Evolutionary conservation across 2,797 vertebrate species (phyloP), one percentile per base, ranked within the genome.

Genomic region (Alauda arvensis): DNA sequence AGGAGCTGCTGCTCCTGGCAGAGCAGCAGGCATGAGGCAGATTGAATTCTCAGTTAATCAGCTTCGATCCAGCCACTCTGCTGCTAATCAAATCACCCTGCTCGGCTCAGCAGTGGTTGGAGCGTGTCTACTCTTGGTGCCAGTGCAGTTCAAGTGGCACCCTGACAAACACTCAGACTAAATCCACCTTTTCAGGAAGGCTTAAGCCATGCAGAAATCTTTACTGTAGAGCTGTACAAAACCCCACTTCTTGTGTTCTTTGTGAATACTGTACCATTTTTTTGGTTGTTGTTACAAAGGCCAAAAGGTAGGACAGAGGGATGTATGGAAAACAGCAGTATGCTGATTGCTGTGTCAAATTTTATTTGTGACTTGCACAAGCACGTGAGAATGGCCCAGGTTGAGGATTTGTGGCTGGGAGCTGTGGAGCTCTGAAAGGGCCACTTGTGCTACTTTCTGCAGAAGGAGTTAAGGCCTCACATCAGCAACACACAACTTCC

Each of bases 401-500:
- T 4, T 60, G 63, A 37, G 60, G 14, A 66, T 75, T 77, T 70
- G 49, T 28, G 49, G 21, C 34, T 69, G 46, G 48, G 26, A 15
- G 31, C 46, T n/a, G 48, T 8, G 10, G 39, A 51, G 34, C 11
- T 85, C 79, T 74, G 43, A 62, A 68, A 49, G 28, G 40, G 56
- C 29, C 8, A 8, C 43, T 90, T 16, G 43, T n/a, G 26, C 69
- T 63, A 7, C 0, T 2, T 33, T 31, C 29, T 29, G 52, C 45
- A 65, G 74, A 74, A 71, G 67, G 66, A 84, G 48, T 72, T 72
- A 59, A 78, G 80, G 61, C 52, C 62, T 89, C 15, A 2, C 45
- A 66, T 42, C 34, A 71, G 78, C 60, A 85, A 23, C 4, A 6
- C 16, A 34, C 40, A 75, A 62, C 92, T 95, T 95, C 91, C 94